Evolutionary conservation across 2,888 invertebrate species (phyloP), one percentile per base, ranked within the genome.

Genomic region (Nomada goodeniana): DNA sequence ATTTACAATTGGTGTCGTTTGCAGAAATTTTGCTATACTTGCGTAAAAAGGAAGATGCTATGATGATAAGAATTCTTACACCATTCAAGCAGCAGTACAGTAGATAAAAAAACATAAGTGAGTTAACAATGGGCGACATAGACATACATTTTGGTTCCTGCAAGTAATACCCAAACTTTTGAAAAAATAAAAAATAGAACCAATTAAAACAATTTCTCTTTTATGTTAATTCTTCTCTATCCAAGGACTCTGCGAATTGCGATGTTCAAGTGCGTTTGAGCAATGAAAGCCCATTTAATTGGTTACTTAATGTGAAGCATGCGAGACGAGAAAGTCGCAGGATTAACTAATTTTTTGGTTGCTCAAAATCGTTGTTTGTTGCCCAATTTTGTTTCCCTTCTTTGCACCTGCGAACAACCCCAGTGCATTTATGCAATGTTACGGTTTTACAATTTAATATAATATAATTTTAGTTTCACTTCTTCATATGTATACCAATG

Each of bases 311-410:
- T n/a, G 29, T 4, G 55, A 67, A 59, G 2, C 59, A 60, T 13
- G 59, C 3, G 60, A 63, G 70, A 57, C 50, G 63, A 57, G 76
- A 76, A 70, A 76, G 64, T 57, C 47, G 53, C 9, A 10, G 60
- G 44, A 50, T 36, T 55, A 63, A 76, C 44, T 36, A 71, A 68
- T 23, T 42, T 60, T 29, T 75, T 23, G 50, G 44, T 42, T 59
- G 59, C 29, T 18, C 9, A 47, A 23, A 65, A 59, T 18, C 23
- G 13, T 42, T 61, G 20, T 7, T 3, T 20, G 26, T 36, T 69
- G 9, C 29, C 5, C 26, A 69, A 63, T 61, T 47, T 69, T 63
- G 47, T 47, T 50, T 29, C 44, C 3, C 10, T n/a, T 42, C 15
- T 5, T 20, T 5, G 15, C 26, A 23, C 42, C 7, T 26, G 3